These are phyloP conservation scores for Phalloptychus januarius DNA, from an alignment of 2,797 vertebrate genomes.

Conservation along the genomic window DNA sequence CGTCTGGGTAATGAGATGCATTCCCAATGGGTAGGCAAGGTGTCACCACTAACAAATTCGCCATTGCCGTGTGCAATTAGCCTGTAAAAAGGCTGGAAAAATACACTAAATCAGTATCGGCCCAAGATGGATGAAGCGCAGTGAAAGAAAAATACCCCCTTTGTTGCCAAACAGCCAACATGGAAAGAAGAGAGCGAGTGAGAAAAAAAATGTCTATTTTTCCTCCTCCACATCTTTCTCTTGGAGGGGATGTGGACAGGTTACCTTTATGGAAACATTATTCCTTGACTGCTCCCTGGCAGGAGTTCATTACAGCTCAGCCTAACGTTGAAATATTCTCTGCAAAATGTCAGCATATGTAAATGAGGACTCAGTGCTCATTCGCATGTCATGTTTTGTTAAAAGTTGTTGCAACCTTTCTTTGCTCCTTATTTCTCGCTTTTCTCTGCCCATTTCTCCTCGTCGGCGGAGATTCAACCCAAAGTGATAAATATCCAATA, in stretches of 20 bases:
- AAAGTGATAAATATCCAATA: slow-evolving; percentile 20
- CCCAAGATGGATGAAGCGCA: slow-evolving; percentile 88
- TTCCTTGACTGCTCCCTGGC: slow-evolving; percentile 96
- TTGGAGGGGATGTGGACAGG: slow-evolving; percentile 93
- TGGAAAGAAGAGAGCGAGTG: slow-evolving; percentile 46
- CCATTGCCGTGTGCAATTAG: slow-evolving; percentile 93
- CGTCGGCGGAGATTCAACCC: slow-evolving; percentile 19
- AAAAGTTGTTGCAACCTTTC: slow-evolving; percentile 87
- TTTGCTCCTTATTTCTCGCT: slow-evolving; percentile 65
- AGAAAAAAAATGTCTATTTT: slow-evolving; percentile 74
- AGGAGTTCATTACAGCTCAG: slow-evolving; percentile 98
- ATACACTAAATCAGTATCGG: slow-evolving; percentile 90
- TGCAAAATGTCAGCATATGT: slow-evolving; percentile 99
- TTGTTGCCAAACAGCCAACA: slow-evolving; percentile 77
- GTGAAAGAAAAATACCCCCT: slow-evolving; percentile 78
- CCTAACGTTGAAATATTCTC: slow-evolving; percentile 97
- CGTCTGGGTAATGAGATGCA: slow-evolving; percentile 96
- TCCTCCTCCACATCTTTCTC: slow-evolving; percentile 91
- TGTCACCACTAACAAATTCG: slow-evolving; percentile 99
- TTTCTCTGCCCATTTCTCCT: slow-evolving; percentile 41
- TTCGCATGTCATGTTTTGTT: slow-evolving; percentile 89
- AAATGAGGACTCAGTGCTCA: slow-evolving; percentile 91
- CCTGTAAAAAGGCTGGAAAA: slow-evolving; percentile 94
- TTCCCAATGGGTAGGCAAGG: slow-evolving; percentile 94
- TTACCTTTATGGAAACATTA: slow-evolving; percentile 99